Percentiles rank a stretch among this genome's conserved stretches.
phyloP scores from a whole-genome alignment of 2,113 vertebrate species.

The Chaenogobius annularis region DNA sequence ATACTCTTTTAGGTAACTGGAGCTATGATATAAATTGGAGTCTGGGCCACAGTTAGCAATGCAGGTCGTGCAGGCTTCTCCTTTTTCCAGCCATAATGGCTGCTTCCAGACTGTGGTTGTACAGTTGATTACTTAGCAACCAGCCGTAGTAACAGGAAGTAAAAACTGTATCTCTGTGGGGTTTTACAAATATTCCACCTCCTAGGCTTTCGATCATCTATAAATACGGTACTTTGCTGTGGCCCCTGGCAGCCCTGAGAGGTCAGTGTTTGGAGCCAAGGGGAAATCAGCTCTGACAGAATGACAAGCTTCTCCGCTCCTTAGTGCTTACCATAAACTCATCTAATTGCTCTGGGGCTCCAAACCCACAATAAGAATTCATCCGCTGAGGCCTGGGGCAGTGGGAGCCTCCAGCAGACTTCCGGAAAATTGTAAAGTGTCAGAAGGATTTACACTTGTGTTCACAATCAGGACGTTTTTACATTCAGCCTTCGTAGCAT shows the following conservation, averaged over 20 bases:
- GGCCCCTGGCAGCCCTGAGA: constrained; percentile 38
- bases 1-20: no score
- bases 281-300: constrained; percentile 73
- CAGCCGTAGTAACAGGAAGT: constrained; percentile 40
- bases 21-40: no score
- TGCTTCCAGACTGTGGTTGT: constrained; percentile 13
- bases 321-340: constrained; percentile 73
- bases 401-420: constrained; percentile 58
- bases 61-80: neutral
- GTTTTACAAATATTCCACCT: constrained; percentile 41
- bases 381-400: constrained; percentile 61
- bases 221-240: constrained; percentile 19
- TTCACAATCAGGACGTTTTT: constrained; percentile 20
- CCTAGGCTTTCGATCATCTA: constrained; percentile 14
- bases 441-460: constrained; percentile 8
- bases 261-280: constrained; percentile 44
- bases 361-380: constrained; percentile 72
- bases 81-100: constrained; percentile 18
- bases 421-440: constrained; percentile 61
- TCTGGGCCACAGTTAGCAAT: no score
- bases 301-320: constrained; percentile 69
- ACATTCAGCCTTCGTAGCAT: neutral
- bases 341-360: constrained; percentile 73
- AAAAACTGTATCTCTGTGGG: constrained; percentile 35
- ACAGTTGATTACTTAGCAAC: constrained; percentile 27